phyloP scores from a whole-genome alignment of 2,888 invertebrate genomes.

The Euzophera pinguis region DNA sequence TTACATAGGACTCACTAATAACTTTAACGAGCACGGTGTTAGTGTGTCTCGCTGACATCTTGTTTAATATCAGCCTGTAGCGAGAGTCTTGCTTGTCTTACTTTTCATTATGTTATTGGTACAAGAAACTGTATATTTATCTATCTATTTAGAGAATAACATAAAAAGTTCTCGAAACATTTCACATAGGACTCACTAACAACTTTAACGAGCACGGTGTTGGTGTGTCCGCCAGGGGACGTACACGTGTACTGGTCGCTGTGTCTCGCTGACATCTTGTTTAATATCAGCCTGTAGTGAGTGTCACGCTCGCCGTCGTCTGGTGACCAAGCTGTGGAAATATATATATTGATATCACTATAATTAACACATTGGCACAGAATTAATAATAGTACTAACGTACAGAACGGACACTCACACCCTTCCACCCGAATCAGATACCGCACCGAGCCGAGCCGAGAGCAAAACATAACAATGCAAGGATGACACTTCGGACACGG shows the following conservation, averaged over 20 bases:
- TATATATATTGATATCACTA: too few species aligned
- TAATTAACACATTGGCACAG: too few species aligned
- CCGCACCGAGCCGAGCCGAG: too few species aligned
- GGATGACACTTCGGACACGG: too few species aligned
- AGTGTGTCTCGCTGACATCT: conserved; percentile 89
- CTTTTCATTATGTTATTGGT: too few species aligned
- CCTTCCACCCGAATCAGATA: too few species aligned
- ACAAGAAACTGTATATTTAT: too few species aligned
- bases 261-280: conserved; percentile 90
- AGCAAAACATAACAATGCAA: too few species aligned
- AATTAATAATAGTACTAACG: too few species aligned
- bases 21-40: conserved; percentile 87
- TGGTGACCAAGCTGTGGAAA: conserved; percentile 84
- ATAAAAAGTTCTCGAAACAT: neutral
- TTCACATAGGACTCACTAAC: conserved; percentile 81
- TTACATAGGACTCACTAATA: conserved; percentile 81
- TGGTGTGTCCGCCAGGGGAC: conserved; percentile 88
- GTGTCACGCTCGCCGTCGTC: conserved; percentile 87
- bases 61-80: conserved; percentile 89
- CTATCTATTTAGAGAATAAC: too few species aligned
- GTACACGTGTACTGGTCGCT: conserved; percentile 92
- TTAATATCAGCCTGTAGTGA: conserved; percentile 89
- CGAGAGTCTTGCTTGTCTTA: conserved; percentile 89
- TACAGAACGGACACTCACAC: too few species aligned
- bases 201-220: conserved; percentile 86